A percentile compares a stretch with the other conserved stretches of the same genome.
Conservation (phyloP, 2,113 vertebrate species). For the Suricata suricatta region DNA sequence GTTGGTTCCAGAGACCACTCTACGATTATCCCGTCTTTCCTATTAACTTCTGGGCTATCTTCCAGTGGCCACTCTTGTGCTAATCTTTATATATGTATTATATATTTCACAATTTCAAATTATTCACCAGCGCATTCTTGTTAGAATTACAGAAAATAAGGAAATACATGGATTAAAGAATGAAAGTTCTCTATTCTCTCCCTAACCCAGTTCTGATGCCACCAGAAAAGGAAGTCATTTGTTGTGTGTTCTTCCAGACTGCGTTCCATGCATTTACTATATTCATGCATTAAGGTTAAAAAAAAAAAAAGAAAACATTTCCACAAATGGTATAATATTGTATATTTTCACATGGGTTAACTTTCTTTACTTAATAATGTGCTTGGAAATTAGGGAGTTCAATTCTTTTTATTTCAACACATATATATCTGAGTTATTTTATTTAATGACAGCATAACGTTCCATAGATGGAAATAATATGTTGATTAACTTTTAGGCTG, state of each 20-base stretch:
- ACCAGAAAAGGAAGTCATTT: neutral
- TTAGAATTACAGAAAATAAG: neutral
- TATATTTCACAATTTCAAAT: neutral
- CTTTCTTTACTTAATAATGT: slow-evolving; percentile 17
- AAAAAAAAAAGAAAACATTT: neutral
- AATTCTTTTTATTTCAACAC: neutral
- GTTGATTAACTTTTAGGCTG: neutral
- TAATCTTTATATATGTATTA: neutral
- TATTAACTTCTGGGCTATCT: neutral
- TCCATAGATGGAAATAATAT: neutral
- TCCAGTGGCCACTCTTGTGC: neutral
- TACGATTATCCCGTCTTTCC: neutral
- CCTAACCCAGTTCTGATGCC: neutral
- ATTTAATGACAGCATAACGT: neutral
- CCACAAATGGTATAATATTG: neutral
- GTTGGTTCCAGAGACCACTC: neutral
- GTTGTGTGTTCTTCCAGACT: neutral
- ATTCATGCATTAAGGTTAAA: neutral
- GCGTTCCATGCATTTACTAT: neutral
- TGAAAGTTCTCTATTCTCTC: neutral
- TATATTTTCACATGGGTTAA: neutral
- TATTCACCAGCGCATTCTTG: neutral
- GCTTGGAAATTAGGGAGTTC: neutral
- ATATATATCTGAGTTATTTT: neutral
- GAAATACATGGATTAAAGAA: neutral